Base-by-base conservation (phyloP, 2,888 invertebrate genomes). In the Gisinianus flammeolus region DNA sequence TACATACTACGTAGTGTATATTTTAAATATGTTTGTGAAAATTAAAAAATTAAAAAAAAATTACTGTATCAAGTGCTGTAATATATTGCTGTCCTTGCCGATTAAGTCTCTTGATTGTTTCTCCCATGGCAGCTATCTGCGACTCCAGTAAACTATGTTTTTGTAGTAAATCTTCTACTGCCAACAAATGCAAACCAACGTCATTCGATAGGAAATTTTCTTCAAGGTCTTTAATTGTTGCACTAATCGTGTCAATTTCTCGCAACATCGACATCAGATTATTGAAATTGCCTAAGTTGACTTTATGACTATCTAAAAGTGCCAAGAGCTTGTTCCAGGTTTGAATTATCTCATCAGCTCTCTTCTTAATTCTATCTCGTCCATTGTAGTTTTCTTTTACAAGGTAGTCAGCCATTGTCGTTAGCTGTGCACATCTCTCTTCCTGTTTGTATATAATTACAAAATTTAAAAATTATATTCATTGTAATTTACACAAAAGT, bases 81-180 rank as follows among this genome's bases (percentile, higher is more conserved):
- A 90, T 90, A 85, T 90, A 90, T 74, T 90, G 89, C 83, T 89
- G 88, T 0, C 90, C 91, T 83, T 92, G 90, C 52, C 94, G 89
- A 81, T 92, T 93, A 70, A 97, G 90, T 62, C 93, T 90, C 30
- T 93, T 90, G 80, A 95, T 92, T 54, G 93, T 93, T 87, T 97
- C 96, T 22, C 95, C 95, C 79, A 96, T 89, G 28, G 96, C 93
- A 33, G 93, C 93, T 0, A 97, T 93, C 88, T 96, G 95, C 79
- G 97, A 88, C 87, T 98, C 98, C 85, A 95, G 93, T 67, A 99
- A 89, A 22, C 94, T 94, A 88, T 98, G 97, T 80, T 96, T 96
- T 85, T 98, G 97, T 76, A 98, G 88, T 62, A 97, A 89, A 82
- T 98, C 97, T 87, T 98, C 98, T 10, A 97, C 97, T 54, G 95